Conservation (phyloP, 2,888 invertebrate genomes). For the Trissonchulus sp. region DNA sequence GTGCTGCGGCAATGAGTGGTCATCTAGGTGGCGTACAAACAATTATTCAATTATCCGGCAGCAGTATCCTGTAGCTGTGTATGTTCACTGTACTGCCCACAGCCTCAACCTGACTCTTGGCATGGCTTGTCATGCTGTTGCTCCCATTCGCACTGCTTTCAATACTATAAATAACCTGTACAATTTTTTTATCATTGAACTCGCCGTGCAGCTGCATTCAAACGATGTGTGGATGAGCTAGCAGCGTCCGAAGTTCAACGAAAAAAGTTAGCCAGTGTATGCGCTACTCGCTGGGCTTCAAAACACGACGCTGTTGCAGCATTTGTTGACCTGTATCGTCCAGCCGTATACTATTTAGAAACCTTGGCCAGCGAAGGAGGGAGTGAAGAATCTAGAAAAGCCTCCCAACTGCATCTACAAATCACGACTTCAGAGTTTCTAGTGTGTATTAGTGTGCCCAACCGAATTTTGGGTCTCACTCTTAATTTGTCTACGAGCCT, state of each 20-base stretch:
- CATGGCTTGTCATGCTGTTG: conserved; percentile 28
- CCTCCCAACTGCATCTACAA: background rate
- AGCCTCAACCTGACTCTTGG: conserved; percentile 36
- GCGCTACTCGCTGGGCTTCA: conserved; percentile 9
- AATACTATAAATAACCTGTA: too few relatives aligned
- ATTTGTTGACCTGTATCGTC: conserved; percentile 3
- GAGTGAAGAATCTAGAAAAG: background rate
- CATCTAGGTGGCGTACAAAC: conserved; percentile 43
- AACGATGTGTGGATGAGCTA: background rate
- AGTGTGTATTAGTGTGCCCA: background rate
- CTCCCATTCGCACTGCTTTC: background rate
- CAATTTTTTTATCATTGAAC: conserved; percentile 1
- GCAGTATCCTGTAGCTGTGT: conserved; percentile 33
- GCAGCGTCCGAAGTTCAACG: background rate
- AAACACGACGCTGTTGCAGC: conserved; percentile 7
- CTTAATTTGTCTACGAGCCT: background rate
- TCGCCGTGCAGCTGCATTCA: background rate
- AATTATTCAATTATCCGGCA: conserved; percentile 35
- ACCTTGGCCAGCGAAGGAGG: background rate
- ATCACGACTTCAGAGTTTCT: background rate
- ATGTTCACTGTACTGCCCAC: conserved; percentile 38
- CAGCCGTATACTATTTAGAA: background rate
- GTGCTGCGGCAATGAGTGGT: conserved; percentile 44
- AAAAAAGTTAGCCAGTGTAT: background rate
- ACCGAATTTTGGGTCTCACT: background rate